Evolutionary conservation across 2,113 vertebrate species (phyloP).

Genomic region (Scortum barcoo): DNA sequence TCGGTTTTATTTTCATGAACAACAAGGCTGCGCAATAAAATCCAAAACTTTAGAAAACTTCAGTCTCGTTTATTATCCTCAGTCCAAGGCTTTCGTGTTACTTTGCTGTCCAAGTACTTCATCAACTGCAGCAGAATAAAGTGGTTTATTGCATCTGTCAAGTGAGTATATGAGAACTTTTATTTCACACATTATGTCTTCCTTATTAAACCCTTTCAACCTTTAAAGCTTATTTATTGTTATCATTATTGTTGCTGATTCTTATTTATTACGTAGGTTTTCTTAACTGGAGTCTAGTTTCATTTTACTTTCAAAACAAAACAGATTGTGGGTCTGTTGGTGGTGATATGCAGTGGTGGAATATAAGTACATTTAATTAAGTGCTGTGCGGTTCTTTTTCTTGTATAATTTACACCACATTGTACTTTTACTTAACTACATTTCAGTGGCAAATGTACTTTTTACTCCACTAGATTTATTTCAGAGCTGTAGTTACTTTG

Average conservation of each 20-base stretch:
- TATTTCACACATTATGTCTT: background rate
- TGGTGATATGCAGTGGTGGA: too few species aligned
- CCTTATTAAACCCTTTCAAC: background rate
- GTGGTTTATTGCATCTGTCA: background rate
- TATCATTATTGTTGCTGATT: background rate
- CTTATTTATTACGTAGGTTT: background rate
- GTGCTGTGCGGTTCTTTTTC: background rate
- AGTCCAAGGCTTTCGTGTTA: background rate
- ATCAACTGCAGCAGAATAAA: background rate
- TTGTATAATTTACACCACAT: background rate
- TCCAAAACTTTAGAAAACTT: background rate
- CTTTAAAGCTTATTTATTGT: background rate
- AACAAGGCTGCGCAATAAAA: background rate
- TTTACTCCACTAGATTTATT: background rate
- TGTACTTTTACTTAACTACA: background rate
- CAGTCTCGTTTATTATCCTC: background rate
- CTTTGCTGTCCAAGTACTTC: background rate
- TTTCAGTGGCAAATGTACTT: too few species aligned
- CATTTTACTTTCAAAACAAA: too few species aligned
- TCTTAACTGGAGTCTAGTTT: background rate
- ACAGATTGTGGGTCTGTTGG: too few species aligned
- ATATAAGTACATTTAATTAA: too few species aligned
- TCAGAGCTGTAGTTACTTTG: background rate
- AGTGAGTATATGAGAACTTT: background rate
- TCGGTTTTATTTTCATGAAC: slow-evolving; percentile 35